Conservation (phyloP, 2,797 vertebrate species). For the Hyperoplus lanceolatus region DNA sequence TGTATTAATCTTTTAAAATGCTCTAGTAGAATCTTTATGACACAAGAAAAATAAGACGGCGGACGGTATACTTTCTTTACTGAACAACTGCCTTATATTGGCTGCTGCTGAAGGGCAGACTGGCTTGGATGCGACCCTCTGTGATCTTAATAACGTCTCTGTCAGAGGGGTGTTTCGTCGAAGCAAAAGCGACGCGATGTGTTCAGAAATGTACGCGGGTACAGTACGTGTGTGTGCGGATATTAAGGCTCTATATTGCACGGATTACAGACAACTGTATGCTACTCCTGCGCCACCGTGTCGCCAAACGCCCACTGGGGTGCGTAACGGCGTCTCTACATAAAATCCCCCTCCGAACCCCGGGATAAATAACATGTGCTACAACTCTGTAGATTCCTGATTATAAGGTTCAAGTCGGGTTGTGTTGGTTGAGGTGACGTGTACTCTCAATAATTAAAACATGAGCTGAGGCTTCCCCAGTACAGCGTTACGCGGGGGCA, state of each 20-base stretch:
- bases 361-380: constrained; percentile 17
- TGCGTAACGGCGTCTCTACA: constrained; percentile 71
- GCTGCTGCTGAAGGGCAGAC: background rate
- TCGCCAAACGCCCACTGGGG: constrained; percentile 80
- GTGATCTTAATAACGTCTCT: background rate
- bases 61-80: constrained; percentile 44
- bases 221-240: constrained; percentile 4
- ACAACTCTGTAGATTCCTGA: background rate
- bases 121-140: constrained; percentile 16
- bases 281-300: constrained; percentile 71
- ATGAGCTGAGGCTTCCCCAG: constrained; percentile 1
- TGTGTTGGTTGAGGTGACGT: constrained; percentile 14
- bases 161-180: background rate
- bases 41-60: constrained; percentile 29
- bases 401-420: constrained; percentile 1
- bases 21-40: background rate
- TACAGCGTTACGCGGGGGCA: constrained; percentile 14
- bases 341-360: constrained; percentile 7
- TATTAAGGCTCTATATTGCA: constrained; percentile 21
- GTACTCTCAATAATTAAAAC: constrained; percentile 2
- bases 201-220: background rate
- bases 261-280: constrained; percentile 37
- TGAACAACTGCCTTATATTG: constrained; percentile 36
- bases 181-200: constrained; percentile 17
- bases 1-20: background rate